A percentile compares a stretch with the other conserved stretches of the same genome.
These are phyloP conservation scores for Anguilla japonica DNA, from an alignment of 2,113 vertebrate species.

Conservation along the genomic window DNA sequence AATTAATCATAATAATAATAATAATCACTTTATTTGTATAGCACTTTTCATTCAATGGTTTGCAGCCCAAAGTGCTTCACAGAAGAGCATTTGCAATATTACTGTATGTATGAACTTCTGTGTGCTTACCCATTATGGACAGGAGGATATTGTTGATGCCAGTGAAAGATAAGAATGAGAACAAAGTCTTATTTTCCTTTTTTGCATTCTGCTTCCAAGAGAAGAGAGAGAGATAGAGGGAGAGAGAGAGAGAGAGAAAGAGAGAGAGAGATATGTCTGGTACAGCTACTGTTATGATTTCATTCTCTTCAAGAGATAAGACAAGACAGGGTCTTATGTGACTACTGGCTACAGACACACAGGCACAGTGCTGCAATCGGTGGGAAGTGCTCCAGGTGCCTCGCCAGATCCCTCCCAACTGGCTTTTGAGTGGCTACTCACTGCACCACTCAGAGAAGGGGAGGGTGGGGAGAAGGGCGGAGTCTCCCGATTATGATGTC, in stretches of 20 bases:
- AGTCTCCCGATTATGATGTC: conserved; percentile 58
- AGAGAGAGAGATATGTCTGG: background rate
- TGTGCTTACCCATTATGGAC: background rate
- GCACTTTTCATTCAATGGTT: no score
- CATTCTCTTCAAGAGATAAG: background rate
- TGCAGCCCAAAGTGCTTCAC: no score
- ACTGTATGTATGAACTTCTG: background rate
- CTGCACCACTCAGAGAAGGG: conserved; percentile 49
- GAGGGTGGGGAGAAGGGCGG: conserved; percentile 56
- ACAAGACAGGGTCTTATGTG: background rate
- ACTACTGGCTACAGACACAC: background rate
- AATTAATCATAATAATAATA: no score
- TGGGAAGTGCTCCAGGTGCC: conserved; percentile 27
- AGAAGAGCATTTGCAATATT: no score
- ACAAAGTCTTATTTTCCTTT: background rate
- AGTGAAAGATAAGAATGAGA: background rate
- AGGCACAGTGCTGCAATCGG: conserved; percentile 11
- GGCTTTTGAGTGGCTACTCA: conserved; percentile 37
- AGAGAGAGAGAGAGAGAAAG: background rate
- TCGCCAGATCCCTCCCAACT: conserved; percentile 3
- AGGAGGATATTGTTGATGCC: background rate
- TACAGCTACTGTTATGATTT: conserved; percentile 9
- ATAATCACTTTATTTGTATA: no score
- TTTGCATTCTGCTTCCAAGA: background rate
- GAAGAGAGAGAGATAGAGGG: background rate